Conservation (phyloP, 2,113 vertebrate species). For the Macrotus californicus region DNA sequence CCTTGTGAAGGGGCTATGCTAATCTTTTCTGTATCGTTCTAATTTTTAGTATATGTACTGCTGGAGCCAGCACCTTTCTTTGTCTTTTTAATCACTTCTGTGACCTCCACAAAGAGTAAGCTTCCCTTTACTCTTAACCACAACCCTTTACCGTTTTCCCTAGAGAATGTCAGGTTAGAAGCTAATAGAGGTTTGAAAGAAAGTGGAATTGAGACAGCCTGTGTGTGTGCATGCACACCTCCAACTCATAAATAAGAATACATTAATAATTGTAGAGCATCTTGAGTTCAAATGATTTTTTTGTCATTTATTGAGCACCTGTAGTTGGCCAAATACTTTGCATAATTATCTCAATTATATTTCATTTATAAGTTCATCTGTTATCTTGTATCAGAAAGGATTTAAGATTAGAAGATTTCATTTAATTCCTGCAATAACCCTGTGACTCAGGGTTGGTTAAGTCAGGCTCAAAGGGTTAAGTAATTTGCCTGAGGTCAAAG, state of each 20-base stretch:
- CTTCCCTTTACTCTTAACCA: not conserved
- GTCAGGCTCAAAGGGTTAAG: not conserved
- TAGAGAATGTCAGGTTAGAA: not conserved
- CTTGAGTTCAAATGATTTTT: not conserved
- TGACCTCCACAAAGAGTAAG: not conserved
- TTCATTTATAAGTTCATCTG: constrained; percentile 18
- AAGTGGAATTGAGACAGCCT: not conserved
- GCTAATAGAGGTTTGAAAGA: not conserved
- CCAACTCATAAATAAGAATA: not conserved
- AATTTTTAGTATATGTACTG: too few relatives aligned
- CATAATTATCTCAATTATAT: not conserved
- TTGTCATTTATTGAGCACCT: not conserved
- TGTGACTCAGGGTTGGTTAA: not conserved
- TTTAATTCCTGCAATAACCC: not conserved
- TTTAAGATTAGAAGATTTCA: constrained; percentile 21
- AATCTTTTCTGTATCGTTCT: too few relatives aligned
- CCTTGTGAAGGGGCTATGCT: too few relatives aligned
- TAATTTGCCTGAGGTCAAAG: constrained; percentile 10
- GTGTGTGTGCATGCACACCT: not conserved
- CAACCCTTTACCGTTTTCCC: not conserved
- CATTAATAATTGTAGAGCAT: not conserved
- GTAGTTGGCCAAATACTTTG: not conserved
- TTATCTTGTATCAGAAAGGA: constrained; percentile 19
- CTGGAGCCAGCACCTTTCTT: not conserved
- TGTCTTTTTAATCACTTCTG: not conserved